Evolutionary conservation across 2,113 vertebrate genomes (phyloP).

Genomic region (Brienomyrus longianalis): DNA sequence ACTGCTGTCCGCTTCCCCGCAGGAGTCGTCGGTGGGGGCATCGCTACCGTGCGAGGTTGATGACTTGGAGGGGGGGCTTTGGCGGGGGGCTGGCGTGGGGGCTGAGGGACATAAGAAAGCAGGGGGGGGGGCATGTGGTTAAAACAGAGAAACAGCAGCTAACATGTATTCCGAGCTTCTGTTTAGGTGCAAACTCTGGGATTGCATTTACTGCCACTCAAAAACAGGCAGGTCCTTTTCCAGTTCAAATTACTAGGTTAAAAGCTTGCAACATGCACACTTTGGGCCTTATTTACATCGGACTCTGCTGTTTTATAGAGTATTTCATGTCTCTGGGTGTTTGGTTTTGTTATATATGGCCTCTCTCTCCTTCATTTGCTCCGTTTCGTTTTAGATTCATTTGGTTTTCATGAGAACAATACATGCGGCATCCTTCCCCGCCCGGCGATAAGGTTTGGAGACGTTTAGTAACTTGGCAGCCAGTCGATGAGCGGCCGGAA

Average conservation of each 20-base stretch:
- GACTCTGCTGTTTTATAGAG: background rate
- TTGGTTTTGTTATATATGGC: background rate
- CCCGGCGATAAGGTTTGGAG: background rate
- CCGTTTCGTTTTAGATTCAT: background rate
- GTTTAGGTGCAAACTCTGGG: background rate
- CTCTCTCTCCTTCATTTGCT: background rate
- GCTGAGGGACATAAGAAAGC: conserved; percentile 53
- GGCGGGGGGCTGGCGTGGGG: conserved; percentile 85
- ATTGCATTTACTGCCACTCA: background rate
- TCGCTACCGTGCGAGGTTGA: conserved; percentile 87
- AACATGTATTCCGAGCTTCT: background rate
- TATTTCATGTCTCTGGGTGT: background rate
- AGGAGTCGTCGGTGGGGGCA: conserved; percentile 81
- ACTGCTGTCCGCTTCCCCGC: conserved; percentile 88
- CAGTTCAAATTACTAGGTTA: background rate
- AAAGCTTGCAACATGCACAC: background rate
- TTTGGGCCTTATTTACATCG: background rate
- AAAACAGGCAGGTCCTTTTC: background rate
- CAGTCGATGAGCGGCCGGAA: background rate
- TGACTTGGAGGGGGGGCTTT: conserved; percentile 90
- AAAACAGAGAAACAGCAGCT: background rate
- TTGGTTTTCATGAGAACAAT: background rate
- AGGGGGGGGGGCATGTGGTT: background rate
- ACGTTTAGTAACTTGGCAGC: background rate
- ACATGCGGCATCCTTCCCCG: background rate